phyloP scores from a whole-genome alignment of 2,797 vertebrate genomes.

The Chaenodraco wilsoni region DNA sequence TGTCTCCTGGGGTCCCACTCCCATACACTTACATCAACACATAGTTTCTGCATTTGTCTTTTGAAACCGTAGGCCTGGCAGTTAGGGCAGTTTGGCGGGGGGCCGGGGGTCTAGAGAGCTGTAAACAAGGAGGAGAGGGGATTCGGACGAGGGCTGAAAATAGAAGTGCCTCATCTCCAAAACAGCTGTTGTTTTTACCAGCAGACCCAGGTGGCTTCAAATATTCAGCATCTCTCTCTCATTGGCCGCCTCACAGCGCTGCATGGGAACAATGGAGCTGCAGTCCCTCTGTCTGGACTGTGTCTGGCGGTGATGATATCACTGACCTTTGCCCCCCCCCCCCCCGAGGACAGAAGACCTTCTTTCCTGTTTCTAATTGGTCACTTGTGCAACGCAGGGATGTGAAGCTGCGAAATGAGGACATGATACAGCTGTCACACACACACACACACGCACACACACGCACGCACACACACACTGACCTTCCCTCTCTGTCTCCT shows the following conservation, averaged over 20 bases:
- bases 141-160: slow-evolving; percentile 87
- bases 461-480: slow-evolving; percentile 30
- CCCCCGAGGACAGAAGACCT: slow-evolving; percentile 54
- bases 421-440: slow-evolving; percentile 39
- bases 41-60: slow-evolving; percentile 82
- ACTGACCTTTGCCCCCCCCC: slow-evolving; percentile 62
- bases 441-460: slow-evolving; percentile 8
- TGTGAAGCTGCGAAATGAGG: slow-evolving; percentile 40
- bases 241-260: slow-evolving; percentile 62
- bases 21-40: slow-evolving; percentile 81
- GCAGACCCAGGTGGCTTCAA: slow-evolving; percentile 91
- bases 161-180: slow-evolving; percentile 92
- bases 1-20: slow-evolving; percentile 68
- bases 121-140: slow-evolving; percentile 75
- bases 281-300: slow-evolving; percentile 50
- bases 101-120: slow-evolving; percentile 79
- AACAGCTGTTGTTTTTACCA: slow-evolving; percentile 98
- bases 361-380: slow-evolving; percentile 74
- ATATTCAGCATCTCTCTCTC: slow-evolving; percentile 64
- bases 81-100: slow-evolving; percentile 70
- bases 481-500: slow-evolving; percentile 18
- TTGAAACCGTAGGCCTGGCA: slow-evolving; percentile 73
- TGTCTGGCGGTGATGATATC: slow-evolving; percentile 75
- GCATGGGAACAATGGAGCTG: slow-evolving; percentile 70
- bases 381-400: slow-evolving; percentile 49